phyloP scores from a whole-genome alignment of 2,797 vertebrate genomes.

The Chlorospingus semifuscus region DNA sequence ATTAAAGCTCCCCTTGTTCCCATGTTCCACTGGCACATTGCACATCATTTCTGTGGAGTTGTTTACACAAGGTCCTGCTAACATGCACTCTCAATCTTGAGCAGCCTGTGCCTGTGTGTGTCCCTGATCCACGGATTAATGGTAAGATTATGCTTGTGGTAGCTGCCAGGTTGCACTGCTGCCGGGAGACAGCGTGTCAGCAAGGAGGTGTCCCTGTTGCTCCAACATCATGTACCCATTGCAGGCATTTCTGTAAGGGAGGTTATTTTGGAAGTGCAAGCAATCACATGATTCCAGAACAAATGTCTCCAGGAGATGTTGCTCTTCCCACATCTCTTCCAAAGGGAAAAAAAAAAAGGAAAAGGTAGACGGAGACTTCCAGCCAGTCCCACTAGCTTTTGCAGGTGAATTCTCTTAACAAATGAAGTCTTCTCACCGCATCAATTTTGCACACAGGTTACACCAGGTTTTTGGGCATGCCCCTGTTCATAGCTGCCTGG shows the following conservation, averaged over 20 bases:
- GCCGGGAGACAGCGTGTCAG: not conserved
- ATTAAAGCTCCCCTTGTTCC: not conserved
- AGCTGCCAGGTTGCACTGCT: not conserved
- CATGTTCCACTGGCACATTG: not conserved
- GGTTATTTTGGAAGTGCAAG: constrained; percentile 30
- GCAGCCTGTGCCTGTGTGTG: not conserved
- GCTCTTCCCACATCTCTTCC: constrained; percentile 6
- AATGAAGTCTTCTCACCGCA: not conserved
- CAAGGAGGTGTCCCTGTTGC: not conserved
- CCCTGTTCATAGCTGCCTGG: not conserved
- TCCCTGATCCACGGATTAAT: constrained; percentile 2
- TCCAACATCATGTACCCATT: not conserved
- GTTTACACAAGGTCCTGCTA: not conserved
- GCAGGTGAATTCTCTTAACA: not conserved
- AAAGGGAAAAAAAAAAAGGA: not conserved
- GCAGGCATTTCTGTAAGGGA: not conserved
- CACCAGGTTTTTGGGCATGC: not conserved
- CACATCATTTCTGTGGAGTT: not conserved
- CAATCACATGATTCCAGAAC: not conserved
- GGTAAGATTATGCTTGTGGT: not conserved
- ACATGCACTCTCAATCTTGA: not conserved
- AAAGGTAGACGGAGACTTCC: not conserved
- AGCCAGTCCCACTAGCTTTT: not conserved
- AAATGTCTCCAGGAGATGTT: constrained; percentile 36
- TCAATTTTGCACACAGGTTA: not conserved